These are phyloP conservation scores for Cheilosia scutellata DNA, from an alignment of 2,888 invertebrate species.

Conservation along the genomic window DNA sequence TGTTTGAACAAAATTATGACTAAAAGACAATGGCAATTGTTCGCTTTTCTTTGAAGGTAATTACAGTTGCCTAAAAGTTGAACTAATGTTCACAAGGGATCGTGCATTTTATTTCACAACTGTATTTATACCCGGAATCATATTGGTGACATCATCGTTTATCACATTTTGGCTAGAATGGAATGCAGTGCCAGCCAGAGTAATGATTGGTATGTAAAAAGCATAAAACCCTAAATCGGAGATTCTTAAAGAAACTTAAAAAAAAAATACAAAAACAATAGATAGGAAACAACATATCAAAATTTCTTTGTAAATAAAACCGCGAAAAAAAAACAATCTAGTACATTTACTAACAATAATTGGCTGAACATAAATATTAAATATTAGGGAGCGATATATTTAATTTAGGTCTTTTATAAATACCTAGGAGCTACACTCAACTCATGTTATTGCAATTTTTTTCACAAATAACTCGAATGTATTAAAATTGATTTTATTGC, in stretches of 20 bases:
- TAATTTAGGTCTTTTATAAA: slow-evolving; percentile 15
- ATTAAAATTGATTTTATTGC: neutral
- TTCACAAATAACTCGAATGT: slow-evolving; percentile 2
- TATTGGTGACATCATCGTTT: slow-evolving; percentile 98
- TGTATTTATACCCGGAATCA: slow-evolving; percentile 98
- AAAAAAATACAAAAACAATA: neutral
- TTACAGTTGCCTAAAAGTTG: slow-evolving; percentile 97
- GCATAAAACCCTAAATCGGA: slow-evolving; percentile 48
- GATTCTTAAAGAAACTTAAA: neutral
- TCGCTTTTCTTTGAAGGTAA: slow-evolving; percentile 88
- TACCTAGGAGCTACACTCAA: slow-evolving; percentile 7
- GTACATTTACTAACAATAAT: slow-evolving; percentile 17
- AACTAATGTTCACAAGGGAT: slow-evolving; percentile 96
- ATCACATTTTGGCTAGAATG: slow-evolving; percentile 99
- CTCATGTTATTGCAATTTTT: slow-evolving; percentile 1
- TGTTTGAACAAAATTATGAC: slow-evolving; percentile 48
- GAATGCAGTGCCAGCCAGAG: slow-evolving; percentile 98
- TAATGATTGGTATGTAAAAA: slow-evolving; percentile 94
- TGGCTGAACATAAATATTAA: neutral
- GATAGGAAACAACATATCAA: neutral
- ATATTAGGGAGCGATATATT: neutral
- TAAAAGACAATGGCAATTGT: slow-evolving; percentile 68
- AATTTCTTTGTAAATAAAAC: neutral
- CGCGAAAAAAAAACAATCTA: slow-evolving; percentile 8
- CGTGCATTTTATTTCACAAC: slow-evolving; percentile 98